Evolutionary conservation across 1,140 invertebrate genomes (phyloP).

Genomic region (Diorhabda carinulata): DNA sequence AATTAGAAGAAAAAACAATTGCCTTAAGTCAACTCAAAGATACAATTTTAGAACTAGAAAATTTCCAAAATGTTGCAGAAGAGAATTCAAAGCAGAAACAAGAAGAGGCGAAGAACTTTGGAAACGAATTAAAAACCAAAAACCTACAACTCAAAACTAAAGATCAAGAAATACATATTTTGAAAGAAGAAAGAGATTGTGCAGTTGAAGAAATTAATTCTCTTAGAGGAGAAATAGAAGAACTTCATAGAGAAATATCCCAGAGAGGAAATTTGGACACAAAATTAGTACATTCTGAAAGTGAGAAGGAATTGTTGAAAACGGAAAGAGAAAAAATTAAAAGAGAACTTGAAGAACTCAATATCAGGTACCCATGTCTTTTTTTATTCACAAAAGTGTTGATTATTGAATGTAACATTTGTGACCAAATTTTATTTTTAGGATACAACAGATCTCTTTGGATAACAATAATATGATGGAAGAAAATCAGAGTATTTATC

Average conservation of each 20-base stretch:
- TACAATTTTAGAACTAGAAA: slow-evolving; percentile 22
- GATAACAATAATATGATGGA: slow-evolving; percentile 40
- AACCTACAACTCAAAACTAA: slow-evolving; percentile 19
- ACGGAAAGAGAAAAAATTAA: slow-evolving; percentile 25
- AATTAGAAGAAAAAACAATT: slow-evolving; percentile 22
- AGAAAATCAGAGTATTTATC: slow-evolving; percentile 36
- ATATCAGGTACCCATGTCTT: slow-evolving; percentile 9
- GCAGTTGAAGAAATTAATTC: slow-evolving; percentile 6
- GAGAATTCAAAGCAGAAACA: slow-evolving; percentile 9
- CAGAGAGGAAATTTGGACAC: background rate
- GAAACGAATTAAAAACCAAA: slow-evolving; percentile 23
- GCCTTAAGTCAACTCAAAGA: slow-evolving; percentile 21
- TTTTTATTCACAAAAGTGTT: background rate
- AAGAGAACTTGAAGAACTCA: slow-evolving; percentile 27
- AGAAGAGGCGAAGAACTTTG: slow-evolving; percentile 16
- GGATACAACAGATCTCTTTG: slow-evolving; percentile 29
- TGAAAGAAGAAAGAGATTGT: slow-evolving; percentile 20
- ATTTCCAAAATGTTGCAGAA: slow-evolving; percentile 13
- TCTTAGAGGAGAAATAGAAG: slow-evolving; percentile 22
- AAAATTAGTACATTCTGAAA: slow-evolving; percentile 20
- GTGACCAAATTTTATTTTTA: background rate
- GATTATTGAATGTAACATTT: background rate
- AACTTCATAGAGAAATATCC: slow-evolving; percentile 19
- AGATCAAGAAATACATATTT: slow-evolving; percentile 19
- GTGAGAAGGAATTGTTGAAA: slow-evolving; percentile 22